Conservation (phyloP, 2,888 invertebrate genomes). For the Polylopha cassiicola region DNA sequence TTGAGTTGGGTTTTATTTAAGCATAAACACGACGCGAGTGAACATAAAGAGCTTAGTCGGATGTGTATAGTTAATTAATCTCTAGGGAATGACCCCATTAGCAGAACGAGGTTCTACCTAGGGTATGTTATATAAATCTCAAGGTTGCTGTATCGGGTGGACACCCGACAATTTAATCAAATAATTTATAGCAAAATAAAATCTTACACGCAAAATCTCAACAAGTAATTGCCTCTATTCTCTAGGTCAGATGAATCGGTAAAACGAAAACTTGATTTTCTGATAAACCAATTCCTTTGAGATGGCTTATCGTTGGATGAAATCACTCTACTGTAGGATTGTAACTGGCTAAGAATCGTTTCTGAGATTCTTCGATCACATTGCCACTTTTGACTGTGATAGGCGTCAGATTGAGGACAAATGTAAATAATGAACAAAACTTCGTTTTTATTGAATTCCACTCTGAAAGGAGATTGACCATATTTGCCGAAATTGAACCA, state of each 20-base stretch:
- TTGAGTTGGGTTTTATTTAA: slow-evolving; percentile 29
- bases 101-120: slow-evolving; percentile 36
- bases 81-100: slow-evolving; percentile 46
- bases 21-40: slow-evolving; percentile 30
- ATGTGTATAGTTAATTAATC: slow-evolving; percentile 55
- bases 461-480: too few species aligned
- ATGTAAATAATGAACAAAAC: too few species aligned
- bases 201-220: slow-evolving; percentile 11
- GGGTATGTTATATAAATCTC: too few species aligned
- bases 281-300: slow-evolving; percentile 52
- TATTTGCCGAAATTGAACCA: too few species aligned
- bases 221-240: slow-evolving; percentile 20
- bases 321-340: slow-evolving; percentile 59
- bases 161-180: slow-evolving; percentile 36
- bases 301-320: slow-evolving; percentile 49
- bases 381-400: slow-evolving; percentile 34
- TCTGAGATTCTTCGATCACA: slow-evolving; percentile 39
- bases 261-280: slow-evolving; percentile 43
- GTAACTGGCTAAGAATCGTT: slow-evolving; percentile 56
- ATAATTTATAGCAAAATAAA: slow-evolving; percentile 27
- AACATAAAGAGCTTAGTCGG: slow-evolving; percentile 47
- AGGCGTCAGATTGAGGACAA: background rate
- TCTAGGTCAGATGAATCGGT: slow-evolving; percentile 32
- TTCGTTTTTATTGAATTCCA: too few species aligned
- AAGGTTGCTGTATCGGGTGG: too few species aligned